A percentile compares a stretch with the other conserved stretches of the same genome.
Evolutionary conservation across 2,888 invertebrate genomes (phyloP).

Genomic region (Synanthedon tipuliformis): DNA sequence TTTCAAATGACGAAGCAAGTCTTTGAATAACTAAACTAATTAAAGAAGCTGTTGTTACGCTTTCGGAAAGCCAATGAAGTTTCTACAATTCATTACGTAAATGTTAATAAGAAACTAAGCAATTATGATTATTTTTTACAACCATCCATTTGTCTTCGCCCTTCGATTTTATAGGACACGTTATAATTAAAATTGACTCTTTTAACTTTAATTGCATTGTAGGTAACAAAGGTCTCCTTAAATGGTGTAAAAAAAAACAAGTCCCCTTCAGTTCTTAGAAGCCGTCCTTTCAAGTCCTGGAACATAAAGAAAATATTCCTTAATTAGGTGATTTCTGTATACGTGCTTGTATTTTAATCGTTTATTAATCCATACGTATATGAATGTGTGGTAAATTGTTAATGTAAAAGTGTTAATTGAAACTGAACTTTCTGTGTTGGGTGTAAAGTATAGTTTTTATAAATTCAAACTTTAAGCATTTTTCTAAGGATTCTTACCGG

Average conservation of each 20-base stretch:
- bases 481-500: too few relatives aligned
- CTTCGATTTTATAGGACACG: not conserved
- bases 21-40: too few relatives aligned
- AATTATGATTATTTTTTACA: not conserved
- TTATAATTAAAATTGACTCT: constrained; percentile 25
- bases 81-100: too few relatives aligned
- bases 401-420: too few relatives aligned
- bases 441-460: too few relatives aligned
- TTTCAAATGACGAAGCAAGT: too few relatives aligned
- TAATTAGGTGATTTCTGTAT: not conserved
- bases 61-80: too few relatives aligned
- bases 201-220: constrained; percentile 19
- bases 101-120: not conserved
- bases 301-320: not conserved
- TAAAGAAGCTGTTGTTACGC: too few relatives aligned
- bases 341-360: not conserved
- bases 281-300: not conserved
- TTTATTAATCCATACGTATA: too few relatives aligned
- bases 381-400: too few relatives aligned
- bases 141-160: not conserved
- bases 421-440: too few relatives aligned
- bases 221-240: not conserved
- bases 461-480: too few relatives aligned
- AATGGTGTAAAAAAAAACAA: not conserved
- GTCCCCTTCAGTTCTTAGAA: not conserved